Evolutionary conservation across 2,888 invertebrate species (phyloP).

Genomic region (Drosophila rubida): DNA sequence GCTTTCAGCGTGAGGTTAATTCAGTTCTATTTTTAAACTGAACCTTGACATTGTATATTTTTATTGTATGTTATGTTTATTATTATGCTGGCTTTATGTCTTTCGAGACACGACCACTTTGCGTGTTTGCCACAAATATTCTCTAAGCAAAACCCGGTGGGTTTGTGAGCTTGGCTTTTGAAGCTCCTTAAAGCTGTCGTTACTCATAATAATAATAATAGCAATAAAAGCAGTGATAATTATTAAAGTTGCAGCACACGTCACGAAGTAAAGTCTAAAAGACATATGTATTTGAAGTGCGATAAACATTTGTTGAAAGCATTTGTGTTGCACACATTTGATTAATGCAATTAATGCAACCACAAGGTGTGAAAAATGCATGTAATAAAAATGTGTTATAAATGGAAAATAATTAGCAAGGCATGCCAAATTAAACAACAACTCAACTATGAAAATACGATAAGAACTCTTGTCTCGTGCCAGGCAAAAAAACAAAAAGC

Average conservation of each 20-base stretch:
- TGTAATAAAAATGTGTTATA: slow-evolving; percentile 35
- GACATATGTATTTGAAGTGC: slow-evolving; percentile 51
- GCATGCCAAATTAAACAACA: slow-evolving; percentile 52
- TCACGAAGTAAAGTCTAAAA: slow-evolving; percentile 28
- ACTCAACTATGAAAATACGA: slow-evolving; percentile 49
- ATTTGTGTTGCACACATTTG: slow-evolving; percentile 47
- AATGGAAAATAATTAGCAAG: slow-evolving; percentile 34
- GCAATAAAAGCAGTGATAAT: background rate
- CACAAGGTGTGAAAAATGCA: slow-evolving; percentile 57
- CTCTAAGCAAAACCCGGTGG: background rate
- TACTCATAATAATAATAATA: background rate
- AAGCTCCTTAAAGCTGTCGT: slow-evolving; percentile 23
- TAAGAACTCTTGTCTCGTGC: slow-evolving; percentile 17
- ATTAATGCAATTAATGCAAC: slow-evolving; percentile 58
- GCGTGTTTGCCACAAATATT: slow-evolving; percentile 41
- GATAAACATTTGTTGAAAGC: slow-evolving; percentile 58
- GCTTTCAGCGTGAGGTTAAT: background rate
- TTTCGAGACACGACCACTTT: slow-evolving; percentile 24
- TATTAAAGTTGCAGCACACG: slow-evolving; percentile 11
- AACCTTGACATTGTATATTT: slow-evolving; percentile 53
- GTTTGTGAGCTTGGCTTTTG: background rate
- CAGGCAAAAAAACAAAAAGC: slow-evolving; percentile 2
- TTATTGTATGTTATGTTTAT: slow-evolving; percentile 1
- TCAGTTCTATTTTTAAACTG: slow-evolving; percentile 36
- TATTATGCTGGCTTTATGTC: slow-evolving; percentile 19